Conservation (phyloP, 2,888 invertebrate genomes). For the Frankliniella fusca region DNA sequence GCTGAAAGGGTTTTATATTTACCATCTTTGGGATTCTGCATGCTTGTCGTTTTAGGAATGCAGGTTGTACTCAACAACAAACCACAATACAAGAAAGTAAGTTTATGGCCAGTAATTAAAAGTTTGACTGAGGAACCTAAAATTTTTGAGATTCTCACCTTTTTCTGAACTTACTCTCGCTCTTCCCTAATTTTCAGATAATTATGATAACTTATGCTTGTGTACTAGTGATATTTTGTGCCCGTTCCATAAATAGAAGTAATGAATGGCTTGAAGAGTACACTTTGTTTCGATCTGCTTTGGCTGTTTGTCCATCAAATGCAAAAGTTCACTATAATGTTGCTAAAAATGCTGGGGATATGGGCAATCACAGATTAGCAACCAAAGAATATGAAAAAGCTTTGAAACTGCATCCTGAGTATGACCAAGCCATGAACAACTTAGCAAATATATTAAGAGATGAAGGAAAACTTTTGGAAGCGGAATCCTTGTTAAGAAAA, state of each 20-base stretch:
- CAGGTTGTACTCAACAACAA: slow-evolving; percentile 45
- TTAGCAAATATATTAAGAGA: slow-evolving; percentile 81
- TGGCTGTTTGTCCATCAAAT: slow-evolving; percentile 86
- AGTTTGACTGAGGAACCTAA: slow-evolving; percentile 40
- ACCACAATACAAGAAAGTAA: slow-evolving; percentile 42
- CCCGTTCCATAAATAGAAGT: slow-evolving; percentile 58
- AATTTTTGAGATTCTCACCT: not conserved
- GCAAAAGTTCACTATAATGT: slow-evolving; percentile 93
- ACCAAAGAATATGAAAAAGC: slow-evolving; percentile 65
- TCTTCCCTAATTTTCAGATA: slow-evolving; percentile 44
- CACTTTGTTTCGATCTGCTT: slow-evolving; percentile 70
- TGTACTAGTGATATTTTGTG: slow-evolving; percentile 40
- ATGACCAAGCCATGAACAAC: slow-evolving; percentile 93
- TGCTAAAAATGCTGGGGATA: slow-evolving; percentile 79
- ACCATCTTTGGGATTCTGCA: slow-evolving; percentile 74
- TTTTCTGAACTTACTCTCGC: slow-evolving; percentile 40
- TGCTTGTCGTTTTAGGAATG: slow-evolving; percentile 63
- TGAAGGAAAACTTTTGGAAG: slow-evolving; percentile 61
- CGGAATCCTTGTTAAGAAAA: slow-evolving; percentile 64
- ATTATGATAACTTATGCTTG: slow-evolving; percentile 39
- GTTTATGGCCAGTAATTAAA: slow-evolving; percentile 35
- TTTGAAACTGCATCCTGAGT: slow-evolving; percentile 66
- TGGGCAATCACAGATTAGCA: slow-evolving; percentile 63
- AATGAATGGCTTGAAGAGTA: slow-evolving; percentile 78
- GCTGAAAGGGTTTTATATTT: slow-evolving; percentile 83